Evolutionary conservation across 2,113 vertebrate genomes (phyloP).

Genomic region (Macquaria ambigua): DNA sequence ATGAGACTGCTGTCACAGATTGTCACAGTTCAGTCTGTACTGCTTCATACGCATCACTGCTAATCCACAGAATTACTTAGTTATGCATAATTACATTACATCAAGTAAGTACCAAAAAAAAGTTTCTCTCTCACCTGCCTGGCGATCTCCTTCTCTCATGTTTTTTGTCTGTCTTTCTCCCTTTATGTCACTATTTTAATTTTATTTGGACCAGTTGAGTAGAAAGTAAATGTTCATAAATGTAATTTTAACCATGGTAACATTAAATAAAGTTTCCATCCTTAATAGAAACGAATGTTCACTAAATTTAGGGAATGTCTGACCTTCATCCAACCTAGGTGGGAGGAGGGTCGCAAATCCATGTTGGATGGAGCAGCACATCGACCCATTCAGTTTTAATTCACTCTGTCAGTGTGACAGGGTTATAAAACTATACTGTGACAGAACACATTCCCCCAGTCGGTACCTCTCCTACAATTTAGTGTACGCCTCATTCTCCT

Average conservation of each 20-base stretch:
- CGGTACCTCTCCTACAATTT: constrained; percentile 33
- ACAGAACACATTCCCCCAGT: constrained; percentile 41
- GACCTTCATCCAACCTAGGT: constrained; percentile 28
- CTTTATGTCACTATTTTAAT: background rate
- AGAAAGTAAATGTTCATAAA: constrained; percentile 30
- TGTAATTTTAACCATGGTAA: background rate
- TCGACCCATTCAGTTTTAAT: constrained; percentile 31
- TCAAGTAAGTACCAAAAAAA: background rate
- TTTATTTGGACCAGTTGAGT: background rate
- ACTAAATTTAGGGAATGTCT: background rate
- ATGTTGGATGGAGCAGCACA: constrained; percentile 14
- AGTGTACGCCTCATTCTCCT: constrained; percentile 54
- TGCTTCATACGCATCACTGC: background rate
- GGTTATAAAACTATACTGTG: constrained; percentile 41
- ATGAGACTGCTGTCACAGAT: background rate
- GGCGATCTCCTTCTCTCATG: background rate
- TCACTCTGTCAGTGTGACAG: constrained; percentile 26
- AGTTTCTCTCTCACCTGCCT: background rate
- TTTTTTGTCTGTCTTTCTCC: no score
- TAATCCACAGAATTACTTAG: background rate
- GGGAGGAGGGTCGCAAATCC: constrained; percentile 18
- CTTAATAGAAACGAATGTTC: background rate
- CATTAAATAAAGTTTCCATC: background rate
- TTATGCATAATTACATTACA: background rate
- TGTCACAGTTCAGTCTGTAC: background rate